Percentiles rank a stretch among this genome's conserved stretches.
Evolutionary conservation across 53 echinoderm and acorn worm genomes (phyloP).

Genomic region (Paracentrotus lividus): DNA sequence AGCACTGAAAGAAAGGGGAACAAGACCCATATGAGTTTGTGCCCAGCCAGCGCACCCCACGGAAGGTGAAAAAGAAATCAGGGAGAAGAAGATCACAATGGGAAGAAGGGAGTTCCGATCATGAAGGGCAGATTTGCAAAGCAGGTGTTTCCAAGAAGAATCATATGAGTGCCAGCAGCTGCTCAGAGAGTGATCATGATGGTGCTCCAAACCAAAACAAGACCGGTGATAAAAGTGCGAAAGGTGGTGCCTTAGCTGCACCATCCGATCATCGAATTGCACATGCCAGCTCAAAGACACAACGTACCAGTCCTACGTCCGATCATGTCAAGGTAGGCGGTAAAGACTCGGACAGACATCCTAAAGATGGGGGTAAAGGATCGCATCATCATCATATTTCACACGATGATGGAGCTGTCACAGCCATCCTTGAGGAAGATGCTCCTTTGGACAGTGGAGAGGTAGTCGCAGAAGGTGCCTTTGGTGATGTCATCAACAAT

Average conservation of each 20-base stretch:
- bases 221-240: neutral
- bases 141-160: neutral
- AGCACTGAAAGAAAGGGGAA: too few relatives aligned
- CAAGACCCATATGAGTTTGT: conserved; percentile 95
- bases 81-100: conserved; percentile 70
- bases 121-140: conserved; percentile 4
- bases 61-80: conserved; percentile 78
- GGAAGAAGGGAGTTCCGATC: conserved; percentile 51
- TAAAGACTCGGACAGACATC: too few relatives aligned
- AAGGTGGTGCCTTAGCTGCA: neutral
- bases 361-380: too few relatives aligned
- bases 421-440: neutral
- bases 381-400: neutral
- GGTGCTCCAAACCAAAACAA: neutral
- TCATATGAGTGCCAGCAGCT: neutral
- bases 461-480: neutral
- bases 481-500: neutral
- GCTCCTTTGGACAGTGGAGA: neutral
- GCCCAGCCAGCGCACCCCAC: conserved; percentile 91
- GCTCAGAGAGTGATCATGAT: neutral
- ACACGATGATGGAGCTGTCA: neutral
- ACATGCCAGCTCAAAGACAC: neutral
- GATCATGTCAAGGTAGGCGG: neutral
- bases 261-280: neutral
- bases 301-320: neutral